Base-by-base conservation (phyloP, 2,888 invertebrate genomes). In the Megaustenia siamemsis region DNA sequence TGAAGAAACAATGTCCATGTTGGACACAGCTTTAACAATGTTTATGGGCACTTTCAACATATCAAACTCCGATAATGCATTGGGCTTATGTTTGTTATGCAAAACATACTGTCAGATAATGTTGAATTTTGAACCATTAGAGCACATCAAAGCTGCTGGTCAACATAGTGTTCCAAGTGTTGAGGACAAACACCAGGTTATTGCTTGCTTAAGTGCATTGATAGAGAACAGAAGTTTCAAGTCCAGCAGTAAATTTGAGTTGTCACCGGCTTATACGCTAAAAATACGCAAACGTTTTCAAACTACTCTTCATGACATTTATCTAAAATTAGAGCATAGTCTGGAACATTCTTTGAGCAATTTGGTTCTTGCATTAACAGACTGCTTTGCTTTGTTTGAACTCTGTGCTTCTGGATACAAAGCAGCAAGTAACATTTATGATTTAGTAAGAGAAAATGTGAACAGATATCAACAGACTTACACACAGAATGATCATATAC, bases 341-440 rank as follows among this genome's bases (percentile, higher is more conserved):
- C 15, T 71, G 15, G 77, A 53, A 24, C 28, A n/a, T 21, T 68
- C 78, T 28, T 24, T 43, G 15, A 38, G 49, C 63, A 38, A 79
- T 32, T 43, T 76, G 12, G 18, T 69, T 53, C 32, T 60, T 21
- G 78, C 78, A 24, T 71, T 82, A 73, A 82, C 88, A 24, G 88
- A 90, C 38, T 93, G 93, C 87, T 90, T 88, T 86, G 89, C 91
- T 10, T 83, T 92, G 78, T 93, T 93, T 87, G 90, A 91, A 75
- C 93, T 92, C 84, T 90, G 92, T 86, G 89, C 90, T 38, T 86
- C 86, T 32, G 91, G 89, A 60, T 40, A 91, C 38, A 84, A 88
- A 53, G 83, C 89, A 35, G 88, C 90, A 18, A 78, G 40, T 49
- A 53, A 28, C 45, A 53, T 40, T 38, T 69, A 68, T 53, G n/a